Evolutionary conservation across 2,797 vertebrate genomes (phyloP), one percentile per base, ranked within the genome.

Genomic region (Phylloscopus collybita): DNA sequence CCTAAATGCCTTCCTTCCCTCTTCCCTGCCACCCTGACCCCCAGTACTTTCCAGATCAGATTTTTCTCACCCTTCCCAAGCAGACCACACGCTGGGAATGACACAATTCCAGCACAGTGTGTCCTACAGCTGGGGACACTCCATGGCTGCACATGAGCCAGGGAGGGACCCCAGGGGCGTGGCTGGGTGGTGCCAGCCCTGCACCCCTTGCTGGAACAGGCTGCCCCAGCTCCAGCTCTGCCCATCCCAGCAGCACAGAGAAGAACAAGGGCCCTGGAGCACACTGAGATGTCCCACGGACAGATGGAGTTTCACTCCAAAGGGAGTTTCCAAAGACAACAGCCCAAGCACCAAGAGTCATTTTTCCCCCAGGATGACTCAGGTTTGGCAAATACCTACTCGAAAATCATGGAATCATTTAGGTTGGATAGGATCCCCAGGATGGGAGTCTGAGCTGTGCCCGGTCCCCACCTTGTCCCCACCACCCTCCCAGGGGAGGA

Each of bases 241-340:
- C 56, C 59, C 51, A 21, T 5, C 23, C 23, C 82, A 27, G 54
- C 34, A 57, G 51, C 29, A 27, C 29, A 13, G 15, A 10, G 8
- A 6, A 7, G 32, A 51, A 12, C 16, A 2, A 11, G 2, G 59
- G 5, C 19, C 11, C 40, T 12, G 45, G 19, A n/a, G 53, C 29
- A 36, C 42, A 3, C 0, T 13, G 79, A 16, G 32, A 8, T 0
- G 5, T 1, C 40, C 16, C 12, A 0, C 0, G 20, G 38, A 1
- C 40, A 34, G 44, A 51, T 10, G 30, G 22, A 50, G 10, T 26
- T 20, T 45, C 40, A 3, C 53, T 53, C 32, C 34, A 36, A 27
- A 53, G 0, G 13, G 30, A 67, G 6, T 1, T 14, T 14, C 30
- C 57, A 19, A 49, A 57, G 21, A 22, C 4, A 75, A 65, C 73